phyloP scores from a whole-genome alignment of 2,113 vertebrate species.

The Antigone vipio region DNA sequence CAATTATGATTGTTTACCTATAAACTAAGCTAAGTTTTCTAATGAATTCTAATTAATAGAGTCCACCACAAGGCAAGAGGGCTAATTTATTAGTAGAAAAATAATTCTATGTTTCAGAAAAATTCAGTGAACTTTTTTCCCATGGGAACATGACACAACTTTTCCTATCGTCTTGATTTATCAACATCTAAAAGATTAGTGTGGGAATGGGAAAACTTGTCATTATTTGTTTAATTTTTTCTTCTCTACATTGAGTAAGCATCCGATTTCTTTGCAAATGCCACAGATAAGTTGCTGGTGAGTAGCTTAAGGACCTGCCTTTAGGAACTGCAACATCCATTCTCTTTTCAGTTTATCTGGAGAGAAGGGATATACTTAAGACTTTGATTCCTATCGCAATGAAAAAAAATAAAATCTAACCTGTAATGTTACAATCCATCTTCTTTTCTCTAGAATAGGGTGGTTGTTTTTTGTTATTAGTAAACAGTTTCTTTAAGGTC shows the following conservation, averaged over 20 bases:
- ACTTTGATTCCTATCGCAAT: background rate
- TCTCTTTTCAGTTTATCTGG: background rate
- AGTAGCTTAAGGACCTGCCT: background rate
- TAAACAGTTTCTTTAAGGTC: too few species aligned
- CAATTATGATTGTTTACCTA: background rate
- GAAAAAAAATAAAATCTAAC: background rate
- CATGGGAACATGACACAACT: background rate
- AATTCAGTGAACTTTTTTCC: background rate
- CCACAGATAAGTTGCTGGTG: background rate
- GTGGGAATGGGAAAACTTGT: slow-evolving; percentile 15
- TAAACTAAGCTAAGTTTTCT: background rate
- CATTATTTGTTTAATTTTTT: background rate
- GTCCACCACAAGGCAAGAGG: background rate
- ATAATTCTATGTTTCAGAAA: background rate
- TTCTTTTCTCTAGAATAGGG: too few species aligned
- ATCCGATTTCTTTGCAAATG: background rate
- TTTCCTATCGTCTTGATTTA: background rate
- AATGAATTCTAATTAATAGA: background rate
- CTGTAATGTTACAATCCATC: too few species aligned
- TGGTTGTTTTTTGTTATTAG: too few species aligned
- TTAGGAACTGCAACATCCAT: background rate
- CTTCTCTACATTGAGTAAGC: background rate
- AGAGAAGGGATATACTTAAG: background rate
- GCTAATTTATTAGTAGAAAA: background rate
- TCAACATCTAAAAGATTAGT: background rate